Evolutionary conservation across 2,888 invertebrate species (phyloP).

Genomic region (Yponomeuta plumbellus): DNA sequence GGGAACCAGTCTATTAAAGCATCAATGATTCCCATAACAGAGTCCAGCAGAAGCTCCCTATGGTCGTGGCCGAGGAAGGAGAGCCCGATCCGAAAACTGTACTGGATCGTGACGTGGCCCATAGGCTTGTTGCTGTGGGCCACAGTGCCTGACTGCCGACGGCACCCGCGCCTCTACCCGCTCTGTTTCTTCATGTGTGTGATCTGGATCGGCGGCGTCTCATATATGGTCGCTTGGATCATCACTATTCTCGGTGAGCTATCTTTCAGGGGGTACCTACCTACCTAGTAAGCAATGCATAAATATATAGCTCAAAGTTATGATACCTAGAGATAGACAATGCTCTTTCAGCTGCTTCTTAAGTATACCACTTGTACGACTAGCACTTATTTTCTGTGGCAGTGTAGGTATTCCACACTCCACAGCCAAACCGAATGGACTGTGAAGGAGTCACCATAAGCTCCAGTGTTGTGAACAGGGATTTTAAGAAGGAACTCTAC

Average conservation of each 20-base stretch:
- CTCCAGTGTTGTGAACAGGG: too few species aligned
- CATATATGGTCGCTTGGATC: conserved; percentile 91
- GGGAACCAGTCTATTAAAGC: too few species aligned
- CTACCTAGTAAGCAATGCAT: too few species aligned
- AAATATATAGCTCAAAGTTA: too few species aligned
- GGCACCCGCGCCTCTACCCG: conserved; percentile 76
- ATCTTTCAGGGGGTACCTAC: neutral
- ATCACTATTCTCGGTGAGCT: conserved; percentile 84
- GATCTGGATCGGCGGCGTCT: conserved; percentile 86
- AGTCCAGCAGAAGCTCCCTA: conserved; percentile 44
- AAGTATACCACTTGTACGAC: too few species aligned
- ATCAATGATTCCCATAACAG: conserved; percentile 27
- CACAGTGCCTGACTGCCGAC: conserved; percentile 87
- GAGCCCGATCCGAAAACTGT: conserved; percentile 54
- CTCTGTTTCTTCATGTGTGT: conserved; percentile 88
- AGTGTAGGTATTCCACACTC: too few species aligned
- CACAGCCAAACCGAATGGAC: too few species aligned
- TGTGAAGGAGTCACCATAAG: too few species aligned
- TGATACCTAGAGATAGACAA: too few species aligned
- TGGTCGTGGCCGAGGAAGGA: conserved; percentile 77
- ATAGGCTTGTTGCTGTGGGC: conserved; percentile 81
- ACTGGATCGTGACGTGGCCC: conserved; percentile 84
- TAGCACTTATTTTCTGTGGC: too few species aligned
- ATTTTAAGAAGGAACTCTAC: too few species aligned
- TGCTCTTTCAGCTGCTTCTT: too few species aligned